These are phyloP conservation scores for Carettochelys insculpta DNA, from an alignment of 2,113 vertebrate genomes.

Conservation along the genomic window DNA sequence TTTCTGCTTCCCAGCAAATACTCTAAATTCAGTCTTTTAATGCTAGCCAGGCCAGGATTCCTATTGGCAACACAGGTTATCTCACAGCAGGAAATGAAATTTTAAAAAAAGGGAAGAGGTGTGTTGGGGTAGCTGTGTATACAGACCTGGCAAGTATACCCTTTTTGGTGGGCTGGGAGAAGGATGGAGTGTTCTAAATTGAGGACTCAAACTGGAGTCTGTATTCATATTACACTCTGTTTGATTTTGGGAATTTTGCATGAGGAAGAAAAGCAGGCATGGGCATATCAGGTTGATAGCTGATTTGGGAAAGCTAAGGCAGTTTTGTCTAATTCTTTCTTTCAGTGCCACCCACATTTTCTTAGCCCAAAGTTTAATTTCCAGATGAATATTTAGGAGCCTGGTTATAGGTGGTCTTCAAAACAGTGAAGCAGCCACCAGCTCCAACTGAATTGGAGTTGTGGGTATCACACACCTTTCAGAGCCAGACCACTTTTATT, in stretches of 20 bases:
- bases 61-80: background rate
- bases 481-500: background rate
- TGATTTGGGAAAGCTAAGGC: background rate
- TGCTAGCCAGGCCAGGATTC: background rate
- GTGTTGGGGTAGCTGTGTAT: background rate
- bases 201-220: background rate
- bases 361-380: background rate
- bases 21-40: background rate
- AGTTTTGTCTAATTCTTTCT: background rate
- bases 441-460: background rate
- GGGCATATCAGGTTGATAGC: background rate
- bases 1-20: background rate
- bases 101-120: background rate
- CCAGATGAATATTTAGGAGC: background rate
- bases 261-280: background rate
- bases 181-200: background rate
- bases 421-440: background rate
- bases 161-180: background rate
- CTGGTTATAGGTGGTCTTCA: background rate
- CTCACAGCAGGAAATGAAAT: background rate
- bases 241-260: background rate
- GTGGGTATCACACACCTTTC: background rate
- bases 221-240: background rate
- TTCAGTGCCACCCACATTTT: background rate
- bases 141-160: background rate